These are phyloP conservation scores for Myotis brandtii DNA, from an alignment of 2,113 vertebrate species.

Conservation along the genomic window DNA sequence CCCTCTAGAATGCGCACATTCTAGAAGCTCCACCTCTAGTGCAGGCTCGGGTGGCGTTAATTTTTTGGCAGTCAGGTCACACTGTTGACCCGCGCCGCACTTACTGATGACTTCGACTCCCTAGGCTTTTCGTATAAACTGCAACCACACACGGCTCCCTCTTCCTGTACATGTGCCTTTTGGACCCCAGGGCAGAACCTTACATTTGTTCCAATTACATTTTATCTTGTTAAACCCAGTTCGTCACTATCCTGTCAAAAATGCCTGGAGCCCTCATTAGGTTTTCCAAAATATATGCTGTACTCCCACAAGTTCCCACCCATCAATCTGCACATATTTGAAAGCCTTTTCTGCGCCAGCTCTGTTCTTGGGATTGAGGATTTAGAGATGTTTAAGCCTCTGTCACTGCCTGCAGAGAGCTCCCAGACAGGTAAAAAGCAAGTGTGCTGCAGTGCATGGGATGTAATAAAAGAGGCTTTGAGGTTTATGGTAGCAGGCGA, in stretches of 20 bases:
- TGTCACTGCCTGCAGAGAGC: conserved; percentile 4
- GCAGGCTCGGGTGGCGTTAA: neutral
- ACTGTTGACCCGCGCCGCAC: conserved; percentile 12
- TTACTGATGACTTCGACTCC: conserved; percentile 38
- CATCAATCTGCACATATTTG: conserved; percentile 56
- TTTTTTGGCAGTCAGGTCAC: conserved; percentile 67
- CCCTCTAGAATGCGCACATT: neutral
- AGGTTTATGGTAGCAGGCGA: neutral
- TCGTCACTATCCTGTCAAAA: conserved; percentile 78
- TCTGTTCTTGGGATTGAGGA: neutral
- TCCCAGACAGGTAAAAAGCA: neutral
- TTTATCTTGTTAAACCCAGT: conserved; percentile 77
- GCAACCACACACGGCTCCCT: neutral
- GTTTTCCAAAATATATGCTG: conserved; percentile 76
- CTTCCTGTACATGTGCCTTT: conserved; percentile 53
- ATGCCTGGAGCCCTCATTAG: conserved; percentile 78
- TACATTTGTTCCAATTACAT: conserved; percentile 82
- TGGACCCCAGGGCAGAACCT: conserved; percentile 78
- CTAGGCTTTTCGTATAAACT: conserved; percentile 48
- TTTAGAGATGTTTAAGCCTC: conserved; percentile 45
- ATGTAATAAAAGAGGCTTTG: neutral
- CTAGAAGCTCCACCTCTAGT: neutral
- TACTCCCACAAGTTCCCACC: conserved; percentile 68
- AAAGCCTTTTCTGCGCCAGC: conserved; percentile 44
- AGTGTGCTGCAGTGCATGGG: neutral